Base-by-base conservation (phyloP, 2,797 vertebrate genomes). In the Limnodromus scolopaceus region DNA sequence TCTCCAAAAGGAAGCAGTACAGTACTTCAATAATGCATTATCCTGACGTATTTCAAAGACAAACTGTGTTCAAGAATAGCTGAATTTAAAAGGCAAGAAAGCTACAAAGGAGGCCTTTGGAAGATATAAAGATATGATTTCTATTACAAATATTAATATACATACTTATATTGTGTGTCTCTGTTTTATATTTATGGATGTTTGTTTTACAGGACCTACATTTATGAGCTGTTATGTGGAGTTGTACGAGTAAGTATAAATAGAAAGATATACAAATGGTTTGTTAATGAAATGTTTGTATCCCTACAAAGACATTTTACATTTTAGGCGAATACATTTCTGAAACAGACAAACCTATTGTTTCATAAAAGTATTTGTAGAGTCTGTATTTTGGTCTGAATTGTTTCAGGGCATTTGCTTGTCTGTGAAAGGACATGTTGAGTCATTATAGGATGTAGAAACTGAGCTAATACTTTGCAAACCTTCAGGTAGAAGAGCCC, bases 11-110 rank as follows among this genome's bases (percentile, higher is more conserved):
- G 49, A 87, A 80, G 36, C 43, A 64, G 74, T 84, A 82, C 75
- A 43, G 54, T 57, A 92, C 92, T 97, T 93, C 70, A 95, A 68
- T 94, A 88, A 71, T 89, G 79, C 69, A 89, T 96, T 90, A 95
- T 96, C 94, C 90, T 92, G 85, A 75, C 88, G 78, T 75, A 81
- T 98, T 97, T 97, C 96, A 96, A 97, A 97, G 93, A 36, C 89
- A 89, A 91, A 68, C 36, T 61, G 46, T 71, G 76, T 89, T 95
- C 79, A 84, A 77, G 92, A 97, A 72, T 39, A 76, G 49, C 70
- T 96, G 86, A n/a, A 68, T 96, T 96, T 94, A 95, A 97, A 97
- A 88, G 70, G 74, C 89, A 95, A 23, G 39, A 38, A 61, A 92
- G 63, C 91, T 57, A 77, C 75, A 96, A 96, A 97, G 91, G 74